Conservation (phyloP, 2,888 invertebrate genomes). For the Anthophora plumipes region DNA sequence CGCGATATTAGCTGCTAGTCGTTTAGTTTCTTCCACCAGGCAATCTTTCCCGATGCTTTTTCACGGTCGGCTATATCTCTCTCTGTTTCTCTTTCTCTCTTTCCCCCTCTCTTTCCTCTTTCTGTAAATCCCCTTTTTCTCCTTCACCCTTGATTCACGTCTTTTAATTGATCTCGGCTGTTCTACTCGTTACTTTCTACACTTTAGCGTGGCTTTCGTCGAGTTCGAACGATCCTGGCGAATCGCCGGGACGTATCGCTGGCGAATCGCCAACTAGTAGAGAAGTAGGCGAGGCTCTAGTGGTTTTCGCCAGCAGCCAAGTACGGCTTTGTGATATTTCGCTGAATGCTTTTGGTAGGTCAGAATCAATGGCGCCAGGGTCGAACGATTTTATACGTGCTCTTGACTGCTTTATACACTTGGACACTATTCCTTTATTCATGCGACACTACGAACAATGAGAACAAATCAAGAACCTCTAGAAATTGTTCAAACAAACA, state of each 20-base stretch:
- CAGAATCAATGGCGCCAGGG: constrained; percentile 33
- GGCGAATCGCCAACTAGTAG: constrained; percentile 48
- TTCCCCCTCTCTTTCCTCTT: constrained; percentile 10
- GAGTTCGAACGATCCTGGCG: constrained; percentile 38
- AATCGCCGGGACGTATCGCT: constrained; percentile 54
- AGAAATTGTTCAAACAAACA: too few species aligned
- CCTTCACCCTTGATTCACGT: constrained; percentile 14
- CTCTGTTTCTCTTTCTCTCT: constrained; percentile 9
- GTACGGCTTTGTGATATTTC: constrained; percentile 26
- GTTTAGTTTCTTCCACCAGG: constrained; percentile 41
- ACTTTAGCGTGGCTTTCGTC: constrained; percentile 19
- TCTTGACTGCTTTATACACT: neutral
- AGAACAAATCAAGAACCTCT: neutral
- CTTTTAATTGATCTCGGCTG: constrained; percentile 67
- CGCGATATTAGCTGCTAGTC: constrained; percentile 78
- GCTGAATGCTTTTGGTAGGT: constrained; percentile 7
- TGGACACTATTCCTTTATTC: neutral
- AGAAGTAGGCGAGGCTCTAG: constrained; percentile 1
- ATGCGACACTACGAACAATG: neutral
- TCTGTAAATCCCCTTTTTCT: constrained; percentile 31
- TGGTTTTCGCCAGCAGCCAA: constrained; percentile 23
- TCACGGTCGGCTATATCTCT: constrained; percentile 16
- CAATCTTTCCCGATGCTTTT: constrained; percentile 25
- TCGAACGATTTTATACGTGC: constrained; percentile 5
- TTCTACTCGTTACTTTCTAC: constrained; percentile 13